phyloP scores from a whole-genome alignment of 2,113 vertebrate genomes.

The Ictalurus punctatus region DNA sequence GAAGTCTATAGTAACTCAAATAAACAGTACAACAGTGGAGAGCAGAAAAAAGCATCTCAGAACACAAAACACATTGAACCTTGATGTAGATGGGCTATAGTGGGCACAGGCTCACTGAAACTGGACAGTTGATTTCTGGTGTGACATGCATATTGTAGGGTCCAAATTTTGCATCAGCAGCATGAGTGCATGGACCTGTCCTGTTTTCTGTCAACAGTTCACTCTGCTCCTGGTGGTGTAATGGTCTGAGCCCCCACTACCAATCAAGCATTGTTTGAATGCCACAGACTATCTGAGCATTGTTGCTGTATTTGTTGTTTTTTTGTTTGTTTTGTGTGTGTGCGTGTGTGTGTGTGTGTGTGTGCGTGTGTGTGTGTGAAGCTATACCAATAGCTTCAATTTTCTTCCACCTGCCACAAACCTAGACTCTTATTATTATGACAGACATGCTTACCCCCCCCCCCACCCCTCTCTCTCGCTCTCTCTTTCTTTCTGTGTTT shows the following conservation, averaged over 20 bases:
- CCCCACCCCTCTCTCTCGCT: slow-evolving; percentile 12
- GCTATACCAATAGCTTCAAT: slow-evolving; percentile 29
- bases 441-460: slow-evolving; percentile 3
- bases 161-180: neutral
- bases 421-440: slow-evolving; percentile 21
- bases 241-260: neutral
- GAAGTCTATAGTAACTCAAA: neutral
- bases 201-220: slow-evolving; percentile 1
- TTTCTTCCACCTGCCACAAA: slow-evolving; percentile 20
- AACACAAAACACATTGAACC: neutral
- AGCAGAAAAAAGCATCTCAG: neutral
- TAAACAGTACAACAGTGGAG: neutral
- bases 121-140: neutral
- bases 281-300: neutral
- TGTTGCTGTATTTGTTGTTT: neutral
- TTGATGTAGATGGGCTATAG: neutral
- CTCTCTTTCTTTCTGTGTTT: neutral
- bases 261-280: neutral
- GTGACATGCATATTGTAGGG: neutral
- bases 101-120: neutral
- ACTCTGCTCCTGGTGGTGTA: neutral
- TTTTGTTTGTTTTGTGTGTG: neutral
- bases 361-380: slow-evolving; percentile 14
- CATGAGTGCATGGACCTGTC: neutral
- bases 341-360: neutral